These are phyloP conservation scores for Lethenteron camtschaticum DNA, from an alignment of 2,113 vertebrate species.

Conservation along the genomic window DNA sequence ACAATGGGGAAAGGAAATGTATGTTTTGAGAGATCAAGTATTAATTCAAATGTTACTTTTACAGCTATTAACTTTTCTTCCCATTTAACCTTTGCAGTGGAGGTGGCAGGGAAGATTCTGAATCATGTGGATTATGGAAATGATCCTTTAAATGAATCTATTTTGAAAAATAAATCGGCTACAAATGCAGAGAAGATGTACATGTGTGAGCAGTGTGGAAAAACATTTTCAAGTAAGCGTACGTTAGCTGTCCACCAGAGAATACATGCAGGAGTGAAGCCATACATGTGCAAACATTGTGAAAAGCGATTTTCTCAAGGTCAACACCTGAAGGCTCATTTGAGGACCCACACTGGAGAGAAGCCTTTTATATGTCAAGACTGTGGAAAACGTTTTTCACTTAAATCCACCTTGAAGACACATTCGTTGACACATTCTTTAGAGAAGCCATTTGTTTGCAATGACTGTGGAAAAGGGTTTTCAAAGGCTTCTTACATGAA, in stretches of 20 bases:
- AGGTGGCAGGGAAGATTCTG: too few relatives aligned
- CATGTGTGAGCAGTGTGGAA: not conserved
- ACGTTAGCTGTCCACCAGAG: not conserved
- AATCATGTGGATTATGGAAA: too few relatives aligned
- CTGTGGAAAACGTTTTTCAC: slow-evolving; percentile 6
- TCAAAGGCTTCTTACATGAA: too few relatives aligned
- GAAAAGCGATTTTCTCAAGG: slow-evolving; percentile 10
- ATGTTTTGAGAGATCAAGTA: too few relatives aligned
- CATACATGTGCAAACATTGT: not conserved
- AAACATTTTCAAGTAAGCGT: not conserved
- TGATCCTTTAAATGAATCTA: too few relatives aligned
- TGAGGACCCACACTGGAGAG: slow-evolving; percentile 3
- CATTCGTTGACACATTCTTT: slow-evolving; percentile 3
- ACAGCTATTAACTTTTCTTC: too few relatives aligned
- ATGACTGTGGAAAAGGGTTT: slow-evolving; percentile 10
- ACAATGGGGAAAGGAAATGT: too few relatives aligned
- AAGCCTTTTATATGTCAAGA: not conserved
- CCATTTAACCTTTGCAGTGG: too few relatives aligned
- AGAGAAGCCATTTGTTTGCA: slow-evolving; percentile 8
- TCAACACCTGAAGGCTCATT: slow-evolving; percentile 5
- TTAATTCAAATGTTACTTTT: too few relatives aligned
- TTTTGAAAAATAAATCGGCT: too few relatives aligned
- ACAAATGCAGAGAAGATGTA: slow-evolving; percentile 9
- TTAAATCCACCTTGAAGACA: slow-evolving; percentile 4
- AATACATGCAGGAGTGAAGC: slow-evolving; percentile 1